Conservation (phyloP, 2,888 invertebrate genomes). For the Meloe dianella region DNA sequence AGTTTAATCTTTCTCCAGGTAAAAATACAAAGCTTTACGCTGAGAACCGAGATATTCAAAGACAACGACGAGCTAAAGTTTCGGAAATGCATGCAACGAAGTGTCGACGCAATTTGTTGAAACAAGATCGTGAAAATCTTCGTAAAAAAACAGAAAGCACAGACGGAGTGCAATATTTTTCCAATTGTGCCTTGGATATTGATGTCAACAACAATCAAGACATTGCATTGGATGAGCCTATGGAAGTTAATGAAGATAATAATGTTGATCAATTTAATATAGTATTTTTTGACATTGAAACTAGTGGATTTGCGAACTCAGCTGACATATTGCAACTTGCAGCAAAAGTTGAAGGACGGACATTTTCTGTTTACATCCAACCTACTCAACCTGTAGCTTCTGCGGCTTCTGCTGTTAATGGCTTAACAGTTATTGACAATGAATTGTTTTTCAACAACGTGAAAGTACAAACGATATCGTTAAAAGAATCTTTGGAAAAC, state of each 20-base stretch:
- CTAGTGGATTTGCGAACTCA: not conserved
- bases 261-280: not conserved
- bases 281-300: not conserved
- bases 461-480: not conserved
- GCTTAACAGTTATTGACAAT: not conserved
- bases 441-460: not conserved
- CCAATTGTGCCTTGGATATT: not conserved
- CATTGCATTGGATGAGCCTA: not conserved
- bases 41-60: not conserved
- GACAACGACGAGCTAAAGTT: not conserved
- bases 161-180: not conserved
- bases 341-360: not conserved
- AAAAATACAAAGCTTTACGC: not conserved
- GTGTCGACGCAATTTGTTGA: not conserved
- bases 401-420: not conserved
- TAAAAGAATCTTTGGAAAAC: not conserved
- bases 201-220: not conserved
- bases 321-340: not conserved
- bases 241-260: not conserved
- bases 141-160: not conserved
- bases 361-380: no score
- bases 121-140: not conserved
- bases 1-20: not conserved
- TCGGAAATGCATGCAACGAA: not conserved
- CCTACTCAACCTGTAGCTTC: no score